A percentile compares a stretch with the other conserved stretches of the same genome.
phyloP scores from a whole-genome alignment of 2,888 invertebrate genomes.

The Drosophila putrida region DNA sequence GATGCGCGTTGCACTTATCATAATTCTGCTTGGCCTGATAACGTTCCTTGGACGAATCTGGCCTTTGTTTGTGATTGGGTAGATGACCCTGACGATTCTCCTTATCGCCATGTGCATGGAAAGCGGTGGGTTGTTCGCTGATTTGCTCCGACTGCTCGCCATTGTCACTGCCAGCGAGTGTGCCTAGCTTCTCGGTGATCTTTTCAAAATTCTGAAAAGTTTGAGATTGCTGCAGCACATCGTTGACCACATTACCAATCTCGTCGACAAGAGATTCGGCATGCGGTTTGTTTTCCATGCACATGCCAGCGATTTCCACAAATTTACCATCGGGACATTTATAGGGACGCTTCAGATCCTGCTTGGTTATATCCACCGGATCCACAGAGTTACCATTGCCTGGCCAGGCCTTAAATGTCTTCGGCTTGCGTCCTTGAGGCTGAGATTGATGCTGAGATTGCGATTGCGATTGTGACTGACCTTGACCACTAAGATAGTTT shows the following conservation, averaged over 20 bases:
- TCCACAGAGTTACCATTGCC: constrained; percentile 74
- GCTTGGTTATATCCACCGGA: constrained; percentile 68
- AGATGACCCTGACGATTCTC: neutral
- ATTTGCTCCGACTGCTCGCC: neutral
- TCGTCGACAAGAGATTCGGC: constrained; percentile 65
- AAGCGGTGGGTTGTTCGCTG: constrained; percentile 13
- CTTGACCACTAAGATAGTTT: constrained; percentile 69
- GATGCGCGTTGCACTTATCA: constrained; percentile 31
- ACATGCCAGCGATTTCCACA: constrained; percentile 79
- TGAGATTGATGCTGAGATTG: constrained; percentile 1
- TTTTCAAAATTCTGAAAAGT: constrained; percentile 67
- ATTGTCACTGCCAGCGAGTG: constrained; percentile 31
- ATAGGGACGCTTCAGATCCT: constrained; percentile 72
- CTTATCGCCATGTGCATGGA: constrained; percentile 28
- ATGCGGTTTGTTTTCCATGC: constrained; percentile 63
- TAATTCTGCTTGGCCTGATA: constrained; percentile 27
- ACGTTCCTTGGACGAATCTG: constrained; percentile 14
- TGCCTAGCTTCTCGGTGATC: constrained; percentile 66
- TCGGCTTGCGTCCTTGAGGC: constrained; percentile 29
- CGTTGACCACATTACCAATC: constrained; percentile 65
- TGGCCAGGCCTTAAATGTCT: constrained; percentile 77
- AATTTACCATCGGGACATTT: constrained; percentile 76
- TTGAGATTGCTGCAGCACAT: constrained; percentile 66
- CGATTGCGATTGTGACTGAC: neutral
- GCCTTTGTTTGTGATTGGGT: constrained; percentile 5